Evolutionary conservation across 1,140 invertebrate genomes (phyloP).

Genomic region (Euura lappo): DNA sequence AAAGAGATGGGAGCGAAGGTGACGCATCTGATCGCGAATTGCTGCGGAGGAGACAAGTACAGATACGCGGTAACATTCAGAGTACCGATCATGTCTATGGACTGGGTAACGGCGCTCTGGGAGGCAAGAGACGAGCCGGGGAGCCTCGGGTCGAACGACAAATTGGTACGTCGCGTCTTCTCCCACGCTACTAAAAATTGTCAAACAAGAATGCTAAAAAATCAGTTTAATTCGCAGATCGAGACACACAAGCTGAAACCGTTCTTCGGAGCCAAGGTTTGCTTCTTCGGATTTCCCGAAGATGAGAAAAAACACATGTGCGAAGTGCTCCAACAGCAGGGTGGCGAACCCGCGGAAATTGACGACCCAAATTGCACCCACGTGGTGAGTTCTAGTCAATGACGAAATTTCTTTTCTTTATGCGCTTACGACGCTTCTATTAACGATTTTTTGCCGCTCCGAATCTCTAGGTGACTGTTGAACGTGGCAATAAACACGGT

Average conservation of each 20-base stretch:
- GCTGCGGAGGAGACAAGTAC: conserved; percentile 85
- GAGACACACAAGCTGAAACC: conserved; percentile 77
- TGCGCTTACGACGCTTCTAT: not conserved
- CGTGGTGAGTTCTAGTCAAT: conserved; percentile 73
- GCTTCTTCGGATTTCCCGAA: conserved; percentile 87
- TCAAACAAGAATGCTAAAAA: not conserved
- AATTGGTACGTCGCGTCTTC: conserved; percentile 66
- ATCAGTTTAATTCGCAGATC: conserved; percentile 37
- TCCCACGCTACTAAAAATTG: not conserved
- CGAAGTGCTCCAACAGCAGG: conserved; percentile 85
- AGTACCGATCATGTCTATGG: conserved; percentile 84
- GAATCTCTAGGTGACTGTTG: conserved; percentile 39
- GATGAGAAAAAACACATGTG: conserved; percentile 91
- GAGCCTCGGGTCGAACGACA: conserved; percentile 65
- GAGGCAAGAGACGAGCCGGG: conserved; percentile 73
- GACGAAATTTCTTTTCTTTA: not conserved
- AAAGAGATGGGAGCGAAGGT: conserved; percentile 86
- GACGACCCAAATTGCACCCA: conserved; percentile 87
- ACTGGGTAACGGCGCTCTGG: conserved; percentile 91
- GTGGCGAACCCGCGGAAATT: conserved; percentile 75
- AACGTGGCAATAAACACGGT: conserved; percentile 39
- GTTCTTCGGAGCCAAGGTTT: conserved; percentile 85
- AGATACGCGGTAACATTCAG: conserved; percentile 86
- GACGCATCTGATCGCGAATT: conserved; percentile 91
- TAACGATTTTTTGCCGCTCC: not conserved